Evolutionary conservation across 2,113 vertebrate genomes (phyloP).

Genomic region (Mesocricetus auratus): DNA sequence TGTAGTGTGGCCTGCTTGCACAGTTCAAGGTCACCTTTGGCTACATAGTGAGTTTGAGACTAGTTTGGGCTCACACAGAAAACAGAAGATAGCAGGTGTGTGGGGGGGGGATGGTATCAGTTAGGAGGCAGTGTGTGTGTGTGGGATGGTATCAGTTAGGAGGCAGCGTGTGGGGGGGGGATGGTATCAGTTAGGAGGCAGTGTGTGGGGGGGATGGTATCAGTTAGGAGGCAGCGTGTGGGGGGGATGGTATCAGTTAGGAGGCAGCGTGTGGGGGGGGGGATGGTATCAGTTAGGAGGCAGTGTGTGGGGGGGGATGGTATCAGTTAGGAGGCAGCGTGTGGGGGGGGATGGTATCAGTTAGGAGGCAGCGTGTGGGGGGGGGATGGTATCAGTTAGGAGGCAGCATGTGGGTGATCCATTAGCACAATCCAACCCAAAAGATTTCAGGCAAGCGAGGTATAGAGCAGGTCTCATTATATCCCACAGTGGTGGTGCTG

Average conservation of each 20-base stretch:
- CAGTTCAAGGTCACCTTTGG: not conserved
- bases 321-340: too few relatives aligned
- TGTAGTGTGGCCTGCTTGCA: not conserved
- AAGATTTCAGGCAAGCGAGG: not conserved
- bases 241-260: not conserved
- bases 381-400: not conserved
- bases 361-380: too few relatives aligned
- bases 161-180: not conserved
- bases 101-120: not conserved
- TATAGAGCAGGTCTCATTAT: not conserved
- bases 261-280: not conserved
- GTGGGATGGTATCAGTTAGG: too few relatives aligned
- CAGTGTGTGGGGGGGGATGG: not conserved
- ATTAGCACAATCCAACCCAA: not conserved
- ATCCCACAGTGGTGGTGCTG: not conserved
- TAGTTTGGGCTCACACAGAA: not conserved
- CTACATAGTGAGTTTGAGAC: not conserved
- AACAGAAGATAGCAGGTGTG: not conserved
- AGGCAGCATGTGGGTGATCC: not conserved
- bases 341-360: not conserved
- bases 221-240: too few relatives aligned
- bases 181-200: too few relatives aligned
- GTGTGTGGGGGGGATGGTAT: not conserved
- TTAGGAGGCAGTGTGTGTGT: not conserved
- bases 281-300: not conserved